Evolutionary conservation across 2,888 invertebrate species (phyloP).

Genomic region (Pterobdella sp.): DNA sequence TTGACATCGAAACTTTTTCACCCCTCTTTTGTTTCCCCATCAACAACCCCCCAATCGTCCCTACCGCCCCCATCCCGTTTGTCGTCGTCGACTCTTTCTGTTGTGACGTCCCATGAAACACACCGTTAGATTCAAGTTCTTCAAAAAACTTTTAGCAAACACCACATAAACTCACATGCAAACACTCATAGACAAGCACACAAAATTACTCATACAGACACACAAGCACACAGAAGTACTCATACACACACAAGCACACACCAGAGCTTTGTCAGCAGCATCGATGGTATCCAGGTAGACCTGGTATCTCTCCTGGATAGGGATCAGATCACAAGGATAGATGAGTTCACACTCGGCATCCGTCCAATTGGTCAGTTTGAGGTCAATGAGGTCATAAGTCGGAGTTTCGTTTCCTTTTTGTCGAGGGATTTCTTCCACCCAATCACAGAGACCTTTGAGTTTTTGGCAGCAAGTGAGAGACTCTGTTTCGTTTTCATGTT

Average conservation of each 20-base stretch:
- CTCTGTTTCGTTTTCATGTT: slow-evolving; percentile 22
- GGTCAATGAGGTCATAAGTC: slow-evolving; percentile 21
- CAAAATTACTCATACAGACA: too few species aligned
- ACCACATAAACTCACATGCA: too few species aligned
- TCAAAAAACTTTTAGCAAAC: too few species aligned
- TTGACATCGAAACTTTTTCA: slow-evolving; percentile 37
- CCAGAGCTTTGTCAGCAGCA: slow-evolving; percentile 32
- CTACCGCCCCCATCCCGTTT: slow-evolving; percentile 39
- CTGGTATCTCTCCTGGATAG: slow-evolving; percentile 31
- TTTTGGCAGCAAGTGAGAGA: slow-evolving; percentile 34
- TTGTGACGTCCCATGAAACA: too few species aligned
- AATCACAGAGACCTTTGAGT: slow-evolving; percentile 35
- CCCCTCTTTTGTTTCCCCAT: slow-evolving; percentile 40
- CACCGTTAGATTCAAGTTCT: too few species aligned
- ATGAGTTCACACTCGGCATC: slow-evolving; percentile 34
- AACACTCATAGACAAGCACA: too few species aligned
- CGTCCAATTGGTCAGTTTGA: slow-evolving; percentile 32
- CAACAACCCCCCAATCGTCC: slow-evolving; percentile 38
- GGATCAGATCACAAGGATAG: slow-evolving; percentile 37
- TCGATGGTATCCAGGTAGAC: slow-evolving; percentile 29
- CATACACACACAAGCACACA: slow-evolving; percentile 19
- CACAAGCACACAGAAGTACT: too few species aligned
- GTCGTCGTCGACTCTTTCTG: slow-evolving; percentile 37
- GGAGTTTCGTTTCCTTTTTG: slow-evolving; percentile 12
- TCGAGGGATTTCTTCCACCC: slow-evolving; percentile 30